Percentiles rank a stretch among this genome's conserved stretches.
Conservation (phyloP, 2,113 vertebrate genomes). For the Mohoua ochrocephala region DNA sequence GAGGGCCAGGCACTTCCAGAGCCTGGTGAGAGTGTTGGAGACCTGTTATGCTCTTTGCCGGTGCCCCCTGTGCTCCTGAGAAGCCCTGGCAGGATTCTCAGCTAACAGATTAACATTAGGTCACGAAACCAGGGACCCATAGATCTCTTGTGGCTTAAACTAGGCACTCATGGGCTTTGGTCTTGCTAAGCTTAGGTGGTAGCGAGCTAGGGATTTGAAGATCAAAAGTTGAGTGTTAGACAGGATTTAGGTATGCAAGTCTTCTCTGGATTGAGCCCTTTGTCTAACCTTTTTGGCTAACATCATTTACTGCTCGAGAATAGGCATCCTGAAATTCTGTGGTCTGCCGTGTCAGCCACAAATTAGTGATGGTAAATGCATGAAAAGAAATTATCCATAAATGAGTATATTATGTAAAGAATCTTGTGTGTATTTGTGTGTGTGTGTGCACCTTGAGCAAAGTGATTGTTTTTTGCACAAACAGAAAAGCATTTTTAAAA, state of each 20-base stretch:
- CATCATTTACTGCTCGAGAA: neutral
- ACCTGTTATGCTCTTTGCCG: neutral
- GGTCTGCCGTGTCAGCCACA: neutral
- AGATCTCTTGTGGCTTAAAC: neutral
- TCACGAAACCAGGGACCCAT: neutral
- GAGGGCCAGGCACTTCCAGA: neutral
- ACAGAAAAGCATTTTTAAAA: neutral
- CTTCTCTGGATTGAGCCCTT: neutral
- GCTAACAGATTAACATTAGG: neutral
- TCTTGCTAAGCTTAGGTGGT: neutral
- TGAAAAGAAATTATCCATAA: neutral
- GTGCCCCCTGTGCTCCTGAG: neutral
- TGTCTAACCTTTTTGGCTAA: neutral
- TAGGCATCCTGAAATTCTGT: conserved; percentile 48
- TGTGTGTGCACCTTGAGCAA: neutral
- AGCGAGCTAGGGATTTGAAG: neutral
- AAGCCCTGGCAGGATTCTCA: neutral
- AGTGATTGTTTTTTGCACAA: neutral
- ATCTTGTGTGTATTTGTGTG: neutral
- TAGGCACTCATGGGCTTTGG: neutral
- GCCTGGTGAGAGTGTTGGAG: neutral
- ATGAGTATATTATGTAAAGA: neutral
- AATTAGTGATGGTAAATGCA: neutral
- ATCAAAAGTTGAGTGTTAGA: neutral
- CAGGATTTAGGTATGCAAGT: neutral